Evolutionary conservation across 2,113 vertebrate genomes (phyloP).

Genomic region (Cavia porcellus): DNA sequence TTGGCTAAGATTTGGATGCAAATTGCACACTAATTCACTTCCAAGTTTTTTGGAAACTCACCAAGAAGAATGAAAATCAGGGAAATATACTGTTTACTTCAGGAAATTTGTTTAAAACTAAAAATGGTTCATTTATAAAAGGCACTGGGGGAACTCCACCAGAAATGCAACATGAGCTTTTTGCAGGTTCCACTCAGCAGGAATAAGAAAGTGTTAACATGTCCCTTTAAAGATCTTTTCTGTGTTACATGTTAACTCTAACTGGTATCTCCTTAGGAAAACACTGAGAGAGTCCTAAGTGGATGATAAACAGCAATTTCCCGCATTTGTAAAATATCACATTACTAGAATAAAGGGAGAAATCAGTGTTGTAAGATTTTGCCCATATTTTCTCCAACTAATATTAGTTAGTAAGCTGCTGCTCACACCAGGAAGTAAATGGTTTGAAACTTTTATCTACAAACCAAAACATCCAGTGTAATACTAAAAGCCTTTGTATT

Average conservation of each 20-base stretch:
- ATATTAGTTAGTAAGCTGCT: slow-evolving; percentile 71
- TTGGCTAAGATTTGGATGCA: slow-evolving; percentile 94
- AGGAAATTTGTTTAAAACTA: slow-evolving; percentile 89
- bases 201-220: slow-evolving; percentile 80
- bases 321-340: slow-evolving; percentile 85
- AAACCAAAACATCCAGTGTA: slow-evolving; percentile 75
- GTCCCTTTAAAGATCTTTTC: slow-evolving; percentile 80
- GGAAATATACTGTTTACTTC: slow-evolving; percentile 90
- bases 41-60: slow-evolving; percentile 90
- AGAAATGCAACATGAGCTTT: slow-evolving; percentile 86
- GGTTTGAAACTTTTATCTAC: slow-evolving; percentile 73
- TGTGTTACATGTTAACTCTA: slow-evolving; percentile 71
- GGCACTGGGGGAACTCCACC: slow-evolving; percentile 83
- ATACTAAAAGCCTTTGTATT: slow-evolving; percentile 65
- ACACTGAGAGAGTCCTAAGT: slow-evolving; percentile 76
- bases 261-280: slow-evolving; percentile 82
- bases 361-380: slow-evolving; percentile 83
- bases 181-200: slow-evolving; percentile 78
- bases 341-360: slow-evolving; percentile 84
- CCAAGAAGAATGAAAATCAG: slow-evolving; percentile 93
- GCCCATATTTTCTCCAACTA: slow-evolving; percentile 83
- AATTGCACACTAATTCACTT: slow-evolving; percentile 93
- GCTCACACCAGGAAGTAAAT: slow-evolving; percentile 73
- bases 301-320: slow-evolving; percentile 83
- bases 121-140: slow-evolving; percentile 88